Conservation (phyloP, 2,113 vertebrate species). For the Dicaeum eximium region DNA sequence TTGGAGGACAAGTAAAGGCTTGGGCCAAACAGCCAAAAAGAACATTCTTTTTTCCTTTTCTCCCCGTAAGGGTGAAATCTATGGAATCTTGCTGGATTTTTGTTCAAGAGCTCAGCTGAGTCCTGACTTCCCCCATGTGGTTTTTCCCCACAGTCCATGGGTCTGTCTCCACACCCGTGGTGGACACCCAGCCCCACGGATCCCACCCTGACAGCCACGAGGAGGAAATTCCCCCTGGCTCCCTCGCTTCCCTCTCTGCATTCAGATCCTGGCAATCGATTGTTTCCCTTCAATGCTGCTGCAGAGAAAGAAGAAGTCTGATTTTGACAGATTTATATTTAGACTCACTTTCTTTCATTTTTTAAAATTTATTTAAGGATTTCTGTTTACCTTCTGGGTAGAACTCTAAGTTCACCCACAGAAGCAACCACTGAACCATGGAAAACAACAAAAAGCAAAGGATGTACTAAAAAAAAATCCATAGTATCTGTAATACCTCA, state of each 20-base stretch:
- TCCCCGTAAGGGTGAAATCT: not conserved
- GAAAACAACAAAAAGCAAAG: conserved; percentile 30
- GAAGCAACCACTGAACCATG: not conserved
- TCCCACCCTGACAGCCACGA: rapidly evolving
- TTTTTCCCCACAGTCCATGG: not conserved
- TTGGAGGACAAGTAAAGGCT: not conserved
- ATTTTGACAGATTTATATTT: conserved; percentile 47
- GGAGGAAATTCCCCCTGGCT: not conserved
- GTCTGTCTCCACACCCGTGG: not conserved
- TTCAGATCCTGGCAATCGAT: not conserved
- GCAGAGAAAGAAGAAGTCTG: not conserved
- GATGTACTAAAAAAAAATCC: conserved; percentile 2
- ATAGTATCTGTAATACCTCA: conserved; percentile 38
- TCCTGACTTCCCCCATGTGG: rapidly evolving
- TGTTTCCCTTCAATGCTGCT: not conserved
- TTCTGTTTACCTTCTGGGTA: conserved; percentile 18
- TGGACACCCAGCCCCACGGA: not conserved
- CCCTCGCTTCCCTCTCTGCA: not conserved
- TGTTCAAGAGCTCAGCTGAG: not conserved
- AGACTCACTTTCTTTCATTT: not conserved
- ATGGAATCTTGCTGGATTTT: not conserved
- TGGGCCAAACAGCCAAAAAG: not conserved
- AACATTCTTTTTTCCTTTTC: not conserved
- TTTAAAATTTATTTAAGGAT: not conserved
- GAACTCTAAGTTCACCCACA: not conserved